These are phyloP conservation scores for Galagoides demidoff DNA, from an alignment of 2,797 vertebrate genomes.

Conservation along the genomic window DNA sequence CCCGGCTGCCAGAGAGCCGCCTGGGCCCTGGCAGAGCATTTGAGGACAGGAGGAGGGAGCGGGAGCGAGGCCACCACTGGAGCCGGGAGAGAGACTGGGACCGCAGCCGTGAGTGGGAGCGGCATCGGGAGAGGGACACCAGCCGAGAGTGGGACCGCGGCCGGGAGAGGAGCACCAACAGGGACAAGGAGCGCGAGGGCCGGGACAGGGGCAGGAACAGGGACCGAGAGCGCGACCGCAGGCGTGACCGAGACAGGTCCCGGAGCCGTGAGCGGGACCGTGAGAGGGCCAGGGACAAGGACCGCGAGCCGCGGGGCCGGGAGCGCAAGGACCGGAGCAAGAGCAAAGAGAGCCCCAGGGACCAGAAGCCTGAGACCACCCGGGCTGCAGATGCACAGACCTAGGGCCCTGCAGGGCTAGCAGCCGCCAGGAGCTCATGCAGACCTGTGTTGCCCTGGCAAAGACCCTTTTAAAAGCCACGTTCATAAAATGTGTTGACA, in stretches of 20 bases:
- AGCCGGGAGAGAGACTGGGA: constrained; percentile 90
- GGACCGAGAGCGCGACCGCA: constrained; percentile 87
- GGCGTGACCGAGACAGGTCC: constrained; percentile 75
- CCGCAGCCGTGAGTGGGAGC: constrained; percentile 87
- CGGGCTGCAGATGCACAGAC: constrained; percentile 85
- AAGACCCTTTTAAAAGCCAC: neutral
- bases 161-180: constrained; percentile 86
- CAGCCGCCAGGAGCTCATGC: too few species aligned
- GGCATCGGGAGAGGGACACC: constrained; percentile 88
- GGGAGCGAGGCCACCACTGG: constrained; percentile 91
- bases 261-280: constrained; percentile 80
- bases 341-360: constrained; percentile 91
- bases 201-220: constrained; percentile 83
- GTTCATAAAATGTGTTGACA: constrained; percentile 72
- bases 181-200: constrained; percentile 73
- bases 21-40: constrained; percentile 89
- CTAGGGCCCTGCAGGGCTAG: constrained; percentile 51
- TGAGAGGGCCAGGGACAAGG: constrained; percentile 83
- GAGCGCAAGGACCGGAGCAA: constrained; percentile 89
- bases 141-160: constrained; percentile 88
- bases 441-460: neutral
- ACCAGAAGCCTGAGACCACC: constrained; percentile 89
- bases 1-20: constrained; percentile 88
- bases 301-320: constrained; percentile 86
- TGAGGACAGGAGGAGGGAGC: constrained; percentile 93